Evolutionary conservation across 2,113 vertebrate genomes (phyloP), one percentile per base, ranked within the genome.

Genomic region (Lepus europaeus): DNA sequence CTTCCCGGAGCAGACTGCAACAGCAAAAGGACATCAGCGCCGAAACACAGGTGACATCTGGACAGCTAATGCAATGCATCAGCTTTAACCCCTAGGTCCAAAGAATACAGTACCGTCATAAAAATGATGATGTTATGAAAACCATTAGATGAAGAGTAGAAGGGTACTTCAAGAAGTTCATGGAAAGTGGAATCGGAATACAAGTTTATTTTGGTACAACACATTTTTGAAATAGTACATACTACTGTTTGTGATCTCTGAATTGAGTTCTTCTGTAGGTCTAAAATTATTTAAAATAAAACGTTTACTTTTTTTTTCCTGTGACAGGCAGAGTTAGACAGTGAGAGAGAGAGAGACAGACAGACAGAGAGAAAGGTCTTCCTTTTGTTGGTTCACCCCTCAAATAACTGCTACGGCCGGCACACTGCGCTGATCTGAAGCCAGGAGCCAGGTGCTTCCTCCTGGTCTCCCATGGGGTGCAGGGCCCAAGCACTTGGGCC

Each of bases 221-320:
- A 59, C 56, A 59, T 59, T 14, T 59, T 59, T 59, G 56, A 59
- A 59, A 59, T 59, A 59, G 56, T 59, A 59, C 6, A 16, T 16
- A 6, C 17, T 59, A 17, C 56, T 59, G 9, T 27, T 27, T 2
- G 31, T 27, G 29, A 66, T 36, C 64, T 81, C 14, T n/a, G 49
- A 39, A 10, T 56, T n/a, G 70, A 68, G 68, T 23, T 83, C 59
- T 92, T 76, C 78, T 83, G 16, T n/a, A 74, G 31, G 51, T 17
- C 66, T 91, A 31, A 64, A 66, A 74, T 64, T 86, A 33, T 69
- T 91, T 84, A n/a, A 89, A 64, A 80, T 69, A 63, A 22, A 64
- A 93, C 51, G 73, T 77, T 29, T 36, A 36, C 9, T 68, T 36
- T 63, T 81, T 39, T 45, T 63, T 27, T 36, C 36, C 36, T 36